These are phyloP conservation scores for Channa argus DNA, from an alignment of 2,113 vertebrate genomes.

Conservation along the genomic window DNA sequence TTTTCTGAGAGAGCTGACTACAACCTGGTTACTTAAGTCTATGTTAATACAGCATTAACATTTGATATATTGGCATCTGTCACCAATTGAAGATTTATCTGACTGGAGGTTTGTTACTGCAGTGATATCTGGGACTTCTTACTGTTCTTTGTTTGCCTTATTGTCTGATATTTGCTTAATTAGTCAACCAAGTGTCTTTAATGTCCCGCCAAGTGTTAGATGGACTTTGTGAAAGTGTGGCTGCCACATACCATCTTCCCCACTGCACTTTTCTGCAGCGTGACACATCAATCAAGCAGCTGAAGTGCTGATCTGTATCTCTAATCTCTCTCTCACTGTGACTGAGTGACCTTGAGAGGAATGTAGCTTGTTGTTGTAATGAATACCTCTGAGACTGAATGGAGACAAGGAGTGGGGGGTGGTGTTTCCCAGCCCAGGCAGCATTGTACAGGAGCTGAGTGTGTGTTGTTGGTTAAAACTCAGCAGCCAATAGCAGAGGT, in stretches of 20 bases:
- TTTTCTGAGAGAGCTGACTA: no score
- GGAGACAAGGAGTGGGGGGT: not conserved
- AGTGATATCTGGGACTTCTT: not conserved
- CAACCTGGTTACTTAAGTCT: no score
- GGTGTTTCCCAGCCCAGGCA: constrained; percentile 21
- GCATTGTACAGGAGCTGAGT: not conserved
- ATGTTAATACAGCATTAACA: no score
- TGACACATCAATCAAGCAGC: not conserved
- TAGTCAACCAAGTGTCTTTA: no score
- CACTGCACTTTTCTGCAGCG: not conserved
- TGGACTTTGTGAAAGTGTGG: not conserved
- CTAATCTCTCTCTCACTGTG: constrained; percentile 1
- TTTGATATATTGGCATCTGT: no score
- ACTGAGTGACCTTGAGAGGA: constrained; percentile 34
- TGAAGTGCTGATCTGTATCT: constrained; percentile 14
- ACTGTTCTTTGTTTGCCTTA: no score
- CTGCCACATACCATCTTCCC: not conserved
- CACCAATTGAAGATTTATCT: no score
- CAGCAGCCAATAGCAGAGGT: constrained; percentile 5
- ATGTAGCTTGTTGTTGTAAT: constrained; percentile 49
- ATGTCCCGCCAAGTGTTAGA: no score
- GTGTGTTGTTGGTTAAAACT: not conserved
- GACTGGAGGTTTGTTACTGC: not conserved
- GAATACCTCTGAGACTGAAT: constrained; percentile 43
- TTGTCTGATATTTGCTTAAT: no score